Base-by-base conservation (phyloP, 1,140 invertebrate genomes). In the Drosophila persimilis region DNA sequence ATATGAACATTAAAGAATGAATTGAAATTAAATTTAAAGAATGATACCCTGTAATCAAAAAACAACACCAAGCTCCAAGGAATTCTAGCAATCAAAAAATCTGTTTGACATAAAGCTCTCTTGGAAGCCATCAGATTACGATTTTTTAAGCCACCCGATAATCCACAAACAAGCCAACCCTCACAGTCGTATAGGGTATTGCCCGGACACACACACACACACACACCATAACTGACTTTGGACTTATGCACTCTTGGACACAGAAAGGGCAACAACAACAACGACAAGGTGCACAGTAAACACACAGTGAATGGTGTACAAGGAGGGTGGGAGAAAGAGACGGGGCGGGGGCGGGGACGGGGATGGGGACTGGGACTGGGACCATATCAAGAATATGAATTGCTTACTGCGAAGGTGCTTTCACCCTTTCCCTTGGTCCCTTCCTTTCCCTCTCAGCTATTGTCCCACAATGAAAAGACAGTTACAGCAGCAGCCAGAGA, bases 381-480 rank as follows among this genome's bases (percentile, higher is more conserved):
- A 74, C 54, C 65, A 54, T 77, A 75, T 80, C 69, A 81, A 69
- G 64, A 71, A 78, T 35, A 35, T 76, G 74, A 83, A 77, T 71
- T 64, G 71, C 80, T 73, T 75, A 58, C 77, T 65, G 43, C 60
- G 48, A 44, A 35, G 31, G 31, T 35, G 31, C 31, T 15, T 13
- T n/a, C 54, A n/a, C 39, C 17, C 47, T 1, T 13, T 17, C 22
- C 8, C 47, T 1, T 7, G 26, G 22, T 17, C 20, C 39, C 35
- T 44, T 22, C 44, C 46, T 7, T 45, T 29, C 11, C 24, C 62
- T 24, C 45, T 45, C 31, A 24, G 52, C 50, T 62, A 67, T 67
- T 79, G 72, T 79, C 70, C 61, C 72, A 83, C 80, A 79, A 84
- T 84, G 72, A 84, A 79, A 84, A 79, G 62, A 61, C 64, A 53